A percentile compares a stretch with the other conserved stretches of the same genome.
Conservation (phyloP, 2,797 vertebrate species). For the Propithecus perrieri region DNA sequence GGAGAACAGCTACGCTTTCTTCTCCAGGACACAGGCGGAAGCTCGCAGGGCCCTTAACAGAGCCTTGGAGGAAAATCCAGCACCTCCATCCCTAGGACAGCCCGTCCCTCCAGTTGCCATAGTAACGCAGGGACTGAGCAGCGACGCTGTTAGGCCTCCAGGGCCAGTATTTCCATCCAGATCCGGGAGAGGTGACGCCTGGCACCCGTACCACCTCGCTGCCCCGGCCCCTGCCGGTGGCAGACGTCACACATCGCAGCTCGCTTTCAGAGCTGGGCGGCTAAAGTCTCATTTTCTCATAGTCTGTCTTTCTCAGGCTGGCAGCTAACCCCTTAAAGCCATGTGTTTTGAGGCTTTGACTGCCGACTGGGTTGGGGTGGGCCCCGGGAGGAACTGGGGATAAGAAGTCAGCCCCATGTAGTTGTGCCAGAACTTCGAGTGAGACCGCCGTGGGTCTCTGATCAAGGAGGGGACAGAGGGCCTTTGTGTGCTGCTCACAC, state of each 20-base stretch:
- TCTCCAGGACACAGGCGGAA: not conserved
- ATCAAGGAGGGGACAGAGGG: not conserved
- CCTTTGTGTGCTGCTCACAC: not conserved
- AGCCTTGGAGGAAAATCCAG: not conserved
- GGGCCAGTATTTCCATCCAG: not conserved
- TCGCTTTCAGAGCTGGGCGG: not conserved
- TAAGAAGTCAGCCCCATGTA: not conserved
- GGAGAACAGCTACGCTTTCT: not conserved
- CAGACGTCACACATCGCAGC: not conserved
- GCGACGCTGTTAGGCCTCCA: not conserved
- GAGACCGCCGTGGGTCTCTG: not conserved
- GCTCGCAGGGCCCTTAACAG: not conserved
- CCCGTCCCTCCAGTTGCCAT: not conserved
- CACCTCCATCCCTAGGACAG: not conserved
- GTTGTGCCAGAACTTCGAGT: not conserved
- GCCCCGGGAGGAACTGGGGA: not conserved
- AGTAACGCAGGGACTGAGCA: rapidly evolving
- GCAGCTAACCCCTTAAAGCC: not conserved
- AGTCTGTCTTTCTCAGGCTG: not conserved
- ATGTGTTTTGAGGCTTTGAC: not conserved
- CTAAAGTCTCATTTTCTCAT: not conserved
- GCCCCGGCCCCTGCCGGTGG: not conserved
- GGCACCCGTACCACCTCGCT: not conserved
- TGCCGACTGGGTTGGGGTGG: not conserved
- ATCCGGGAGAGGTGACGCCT: not conserved